Conservation (phyloP, 2,888 invertebrate species). For the Gonocerus acuteangulatus region DNA sequence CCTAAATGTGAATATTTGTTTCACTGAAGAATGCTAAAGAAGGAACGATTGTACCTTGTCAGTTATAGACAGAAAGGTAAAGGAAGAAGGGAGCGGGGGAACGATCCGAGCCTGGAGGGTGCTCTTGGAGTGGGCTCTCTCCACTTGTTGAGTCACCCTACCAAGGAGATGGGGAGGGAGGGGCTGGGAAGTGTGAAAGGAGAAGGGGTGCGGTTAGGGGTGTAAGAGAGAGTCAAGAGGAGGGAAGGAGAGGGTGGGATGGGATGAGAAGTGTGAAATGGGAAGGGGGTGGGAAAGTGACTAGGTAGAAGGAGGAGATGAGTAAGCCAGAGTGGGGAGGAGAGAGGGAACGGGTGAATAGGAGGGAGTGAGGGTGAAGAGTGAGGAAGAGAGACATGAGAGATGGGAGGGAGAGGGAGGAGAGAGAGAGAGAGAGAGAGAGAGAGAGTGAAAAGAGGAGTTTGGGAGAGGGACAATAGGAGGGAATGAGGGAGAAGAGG, state of each 20-base stretch:
- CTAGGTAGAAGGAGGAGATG: not conserved
- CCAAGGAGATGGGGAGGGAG: not conserved
- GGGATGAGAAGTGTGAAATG: not conserved
- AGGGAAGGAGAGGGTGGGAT: not conserved
- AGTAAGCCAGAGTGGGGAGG: not conserved
- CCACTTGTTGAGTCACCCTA: too few species aligned
- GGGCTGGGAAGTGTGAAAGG: not conserved
- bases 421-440: constrained; percentile 4
- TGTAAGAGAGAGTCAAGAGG: not conserved
- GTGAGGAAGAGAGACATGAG: not conserved
- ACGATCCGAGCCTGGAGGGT: too few species aligned
- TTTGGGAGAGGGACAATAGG: not conserved
- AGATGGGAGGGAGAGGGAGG: not conserved
- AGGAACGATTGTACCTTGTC: too few species aligned
- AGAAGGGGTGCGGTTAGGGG: not conserved
- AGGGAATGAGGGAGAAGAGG: not conserved
- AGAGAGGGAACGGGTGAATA: not conserved
- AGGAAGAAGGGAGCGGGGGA: not conserved
- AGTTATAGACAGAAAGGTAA: too few species aligned
- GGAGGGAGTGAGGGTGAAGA: not conserved
- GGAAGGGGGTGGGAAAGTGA: not conserved
- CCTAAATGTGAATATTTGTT: too few species aligned
- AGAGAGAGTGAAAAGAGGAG: constrained; percentile 4
- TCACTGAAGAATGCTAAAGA: too few species aligned
- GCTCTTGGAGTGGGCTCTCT: too few species aligned